Evolutionary conservation across 2,888 invertebrate species (phyloP), one percentile per base, ranked within the genome.

Genomic region (Arenicola marina): DNA sequence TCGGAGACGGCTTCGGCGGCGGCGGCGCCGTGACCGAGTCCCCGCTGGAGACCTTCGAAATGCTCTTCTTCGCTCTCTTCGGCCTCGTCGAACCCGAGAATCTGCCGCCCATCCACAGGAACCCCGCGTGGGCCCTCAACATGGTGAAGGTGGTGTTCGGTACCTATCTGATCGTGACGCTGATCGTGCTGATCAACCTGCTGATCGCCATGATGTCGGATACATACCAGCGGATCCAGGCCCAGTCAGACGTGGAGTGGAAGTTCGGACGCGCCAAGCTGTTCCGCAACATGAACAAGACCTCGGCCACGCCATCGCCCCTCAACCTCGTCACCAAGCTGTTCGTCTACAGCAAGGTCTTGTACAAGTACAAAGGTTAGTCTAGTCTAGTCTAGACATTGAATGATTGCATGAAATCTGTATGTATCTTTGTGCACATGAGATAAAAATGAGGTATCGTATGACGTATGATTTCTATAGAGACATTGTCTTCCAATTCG

Each of bases 201-300:
- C 91, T 98, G 85, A 98, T 98, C 89, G 98, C 98, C 87, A 97
- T 98, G 97, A 97, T 98, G 96, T 96, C 96, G 86, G 97, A 98
- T 89, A 98, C 98, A 79, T 98, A 99, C 86, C 97, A 98, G 86
- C 90, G 96, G 83, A 97, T 97, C 82, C 93, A 99, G 90, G 97
- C 97, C 43, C 97, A 98, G 89, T 98, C 98, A 51, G 99, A 99
- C 86, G 97, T 95, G 77, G 99, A 99, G 85, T 99, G 99, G 99
- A 99, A 99, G 86, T 99, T 96, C 83, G 98, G 99, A 32, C 86
- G 99, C 78, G 98, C 98, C 59, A 99, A 99, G 85, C 87, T 99
- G 79, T 96, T 99, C 82, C 88, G 98, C 72, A 96, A 96, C 82
- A 99, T 99, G 97, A 98, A 97, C 86, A 89, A 89, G 78, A 96